Conservation (phyloP, 2,888 invertebrate species). For the Mellilla xanthometata region DNA sequence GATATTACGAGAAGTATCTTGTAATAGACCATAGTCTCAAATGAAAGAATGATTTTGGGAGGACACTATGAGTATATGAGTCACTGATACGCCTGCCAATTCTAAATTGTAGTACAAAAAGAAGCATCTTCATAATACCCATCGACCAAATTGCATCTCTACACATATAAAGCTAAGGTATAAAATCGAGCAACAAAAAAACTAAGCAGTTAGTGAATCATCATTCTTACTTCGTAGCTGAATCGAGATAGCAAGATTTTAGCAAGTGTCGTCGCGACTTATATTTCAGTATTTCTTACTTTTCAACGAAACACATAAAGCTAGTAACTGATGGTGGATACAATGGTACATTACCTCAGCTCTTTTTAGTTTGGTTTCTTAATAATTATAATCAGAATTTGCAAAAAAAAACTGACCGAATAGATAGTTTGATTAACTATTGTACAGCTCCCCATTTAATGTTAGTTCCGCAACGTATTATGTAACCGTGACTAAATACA, state of each 20-base stretch:
- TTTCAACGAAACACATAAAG: not conserved
- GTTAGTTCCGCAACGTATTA: too few species aligned
- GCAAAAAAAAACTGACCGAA: too few species aligned
- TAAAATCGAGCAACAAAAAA: conserved; percentile 29
- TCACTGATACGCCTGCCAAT: conserved; percentile 69
- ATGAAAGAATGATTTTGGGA: conserved; percentile 57
- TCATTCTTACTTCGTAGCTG: conserved; percentile 58
- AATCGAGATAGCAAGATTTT: conserved; percentile 64
- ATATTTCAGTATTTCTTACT: conserved; percentile 45
- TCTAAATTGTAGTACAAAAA: conserved; percentile 42
- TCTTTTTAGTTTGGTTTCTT: too few species aligned
- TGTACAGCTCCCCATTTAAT: too few species aligned
- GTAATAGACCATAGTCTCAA: too few species aligned
- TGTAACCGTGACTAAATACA: too few species aligned
- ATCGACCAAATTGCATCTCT: conserved; percentile 54
- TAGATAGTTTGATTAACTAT: too few species aligned
- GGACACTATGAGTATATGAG: conserved; percentile 67
- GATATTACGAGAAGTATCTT: too few species aligned
- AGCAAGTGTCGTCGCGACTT: conserved; percentile 54
- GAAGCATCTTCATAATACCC: conserved; percentile 43
- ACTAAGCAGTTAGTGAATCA: conserved; percentile 63
- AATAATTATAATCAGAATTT: too few species aligned
- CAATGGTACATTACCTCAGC: too few species aligned
- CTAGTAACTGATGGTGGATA: too few species aligned
- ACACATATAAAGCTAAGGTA: conserved; percentile 35